phyloP scores from a whole-genome alignment of 2,888 invertebrate genomes.

The Paralinhomoeus sp. region DNA sequence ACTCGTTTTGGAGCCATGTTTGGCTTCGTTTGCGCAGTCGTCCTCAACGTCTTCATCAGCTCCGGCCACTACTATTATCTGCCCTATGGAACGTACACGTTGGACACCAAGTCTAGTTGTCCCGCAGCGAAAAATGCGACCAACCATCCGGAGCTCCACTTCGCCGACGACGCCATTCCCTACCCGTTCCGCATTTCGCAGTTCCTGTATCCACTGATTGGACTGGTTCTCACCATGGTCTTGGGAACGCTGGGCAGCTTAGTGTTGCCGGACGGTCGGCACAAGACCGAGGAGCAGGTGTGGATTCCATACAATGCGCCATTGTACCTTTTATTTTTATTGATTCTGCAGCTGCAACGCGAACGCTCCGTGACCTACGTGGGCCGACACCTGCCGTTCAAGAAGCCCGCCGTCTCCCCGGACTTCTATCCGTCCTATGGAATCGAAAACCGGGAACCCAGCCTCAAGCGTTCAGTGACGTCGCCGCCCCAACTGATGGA shows the following conservation, averaged over 20 bases:
- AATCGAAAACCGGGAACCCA: too few species aligned
- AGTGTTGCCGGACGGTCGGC: not conserved
- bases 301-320: too few species aligned
- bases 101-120: not conserved
- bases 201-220: not conserved
- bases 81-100: not conserved
- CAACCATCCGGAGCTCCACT: not conserved
- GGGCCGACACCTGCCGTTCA: too few species aligned
- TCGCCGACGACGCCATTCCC: not conserved
- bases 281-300: not conserved
- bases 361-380: too few species aligned
- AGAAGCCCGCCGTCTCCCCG: too few species aligned
- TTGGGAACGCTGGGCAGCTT: not conserved
- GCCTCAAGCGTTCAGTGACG: too few species aligned
- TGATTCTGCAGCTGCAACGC: too few species aligned
- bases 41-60: not conserved
- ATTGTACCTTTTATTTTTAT: too few species aligned
- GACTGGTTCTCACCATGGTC: not conserved
- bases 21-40: not conserved
- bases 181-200: not conserved
- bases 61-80: not conserved
- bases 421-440: too few species aligned
- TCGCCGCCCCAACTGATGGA: too few species aligned
- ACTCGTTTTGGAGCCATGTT: constrained; percentile 23
- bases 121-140: not conserved